Conservation (phyloP, 2,113 vertebrate species). For the Formicarius rufipectus region DNA sequence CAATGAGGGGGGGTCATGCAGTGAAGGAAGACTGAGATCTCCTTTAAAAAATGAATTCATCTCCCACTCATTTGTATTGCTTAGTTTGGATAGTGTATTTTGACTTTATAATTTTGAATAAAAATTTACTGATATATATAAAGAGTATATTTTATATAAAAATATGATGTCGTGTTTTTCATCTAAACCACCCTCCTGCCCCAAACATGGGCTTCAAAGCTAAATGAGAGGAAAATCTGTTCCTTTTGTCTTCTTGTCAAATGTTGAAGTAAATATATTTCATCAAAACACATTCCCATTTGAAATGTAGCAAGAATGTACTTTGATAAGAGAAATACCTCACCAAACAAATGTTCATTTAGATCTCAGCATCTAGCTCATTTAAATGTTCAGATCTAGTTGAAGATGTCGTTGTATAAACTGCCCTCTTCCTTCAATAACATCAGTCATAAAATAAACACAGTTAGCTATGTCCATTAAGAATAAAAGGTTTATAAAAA, state of each 20-base stretch:
- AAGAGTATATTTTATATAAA: neutral
- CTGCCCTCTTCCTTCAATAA: neutral
- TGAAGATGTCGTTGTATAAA: neutral
- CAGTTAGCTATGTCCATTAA: neutral
- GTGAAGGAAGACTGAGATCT: neutral
- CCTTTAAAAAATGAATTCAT: neutral
- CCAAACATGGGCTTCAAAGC: neutral
- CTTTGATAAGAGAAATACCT: neutral
- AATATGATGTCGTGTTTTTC: neutral
- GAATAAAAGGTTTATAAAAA: neutral
- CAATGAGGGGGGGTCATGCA: neutral
- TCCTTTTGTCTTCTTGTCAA: neutral
- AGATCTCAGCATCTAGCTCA: neutral
- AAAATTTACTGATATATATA: neutral
- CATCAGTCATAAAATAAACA: neutral
- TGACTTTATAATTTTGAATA: neutral
- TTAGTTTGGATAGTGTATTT: neutral
- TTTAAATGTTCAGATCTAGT: neutral
- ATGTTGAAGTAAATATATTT: neutral
- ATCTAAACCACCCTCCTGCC: rapidly evolving
- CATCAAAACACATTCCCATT: neutral
- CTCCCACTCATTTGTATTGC: neutral
- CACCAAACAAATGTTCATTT: neutral
- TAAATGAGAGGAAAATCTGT: neutral
- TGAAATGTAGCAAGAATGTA: neutral